phyloP scores from a whole-genome alignment of 2,113 vertebrate genomes.

The Nyctereutes procyonoides region DNA sequence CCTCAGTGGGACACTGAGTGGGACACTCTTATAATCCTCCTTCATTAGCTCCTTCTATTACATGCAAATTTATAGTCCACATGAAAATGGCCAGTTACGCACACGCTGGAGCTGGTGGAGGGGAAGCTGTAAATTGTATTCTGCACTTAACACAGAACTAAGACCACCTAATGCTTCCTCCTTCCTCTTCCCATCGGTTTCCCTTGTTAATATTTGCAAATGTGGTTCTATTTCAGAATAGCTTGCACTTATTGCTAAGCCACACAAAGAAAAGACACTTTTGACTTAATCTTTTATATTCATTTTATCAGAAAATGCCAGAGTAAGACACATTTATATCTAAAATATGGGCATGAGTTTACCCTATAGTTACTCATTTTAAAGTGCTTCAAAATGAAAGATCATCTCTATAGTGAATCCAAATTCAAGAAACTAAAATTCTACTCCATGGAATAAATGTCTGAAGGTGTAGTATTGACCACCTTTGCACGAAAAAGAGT shows the following conservation, averaged over 20 bases:
- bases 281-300: neutral
- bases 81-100: neutral
- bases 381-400: neutral
- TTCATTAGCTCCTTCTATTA: neutral
- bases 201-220: neutral
- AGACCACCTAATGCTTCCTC: neutral
- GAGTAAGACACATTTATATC: neutral
- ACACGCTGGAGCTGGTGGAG: neutral
- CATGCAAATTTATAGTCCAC: neutral
- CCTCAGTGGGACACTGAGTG: neutral
- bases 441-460: neutral
- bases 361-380: neutral
- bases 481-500: neutral
- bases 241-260: neutral
- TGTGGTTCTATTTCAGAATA: neutral
- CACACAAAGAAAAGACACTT: neutral
- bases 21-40: neutral
- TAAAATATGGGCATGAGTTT: neutral
- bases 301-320: neutral
- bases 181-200: neutral
- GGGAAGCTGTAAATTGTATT: neutral
- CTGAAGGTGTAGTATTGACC: accelerated
- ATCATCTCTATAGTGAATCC: neutral
- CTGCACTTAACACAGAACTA: neutral
- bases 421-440: neutral